phyloP scores from a whole-genome alignment of 2,888 invertebrate species.

The Unio pictorum region DNA sequence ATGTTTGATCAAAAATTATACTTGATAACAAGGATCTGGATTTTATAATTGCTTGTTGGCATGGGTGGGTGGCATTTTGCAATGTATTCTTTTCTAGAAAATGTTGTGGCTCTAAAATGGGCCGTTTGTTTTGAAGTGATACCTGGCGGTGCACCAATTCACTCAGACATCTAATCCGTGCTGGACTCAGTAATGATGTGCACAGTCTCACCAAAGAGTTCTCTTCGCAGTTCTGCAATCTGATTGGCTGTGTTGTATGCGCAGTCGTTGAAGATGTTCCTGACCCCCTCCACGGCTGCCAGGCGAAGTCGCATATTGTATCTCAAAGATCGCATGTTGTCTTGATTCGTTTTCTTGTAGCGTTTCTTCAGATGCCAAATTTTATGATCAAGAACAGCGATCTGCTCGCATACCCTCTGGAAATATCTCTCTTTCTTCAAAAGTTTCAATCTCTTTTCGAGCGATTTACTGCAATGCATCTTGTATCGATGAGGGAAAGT shows the following conservation, averaged over 20 bases:
- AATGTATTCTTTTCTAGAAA: no score
- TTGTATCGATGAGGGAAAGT: no score
- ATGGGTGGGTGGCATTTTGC: no score
- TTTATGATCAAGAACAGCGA: conserved; percentile 46
- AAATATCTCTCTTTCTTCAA: conserved; percentile 17
- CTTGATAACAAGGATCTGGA: no score
- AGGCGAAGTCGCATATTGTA: conserved; percentile 55
- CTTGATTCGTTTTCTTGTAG: conserved; percentile 46
- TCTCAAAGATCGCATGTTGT: conserved; percentile 47
- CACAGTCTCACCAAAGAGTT: conserved; percentile 21
- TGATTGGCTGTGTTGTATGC: conserved; percentile 44
- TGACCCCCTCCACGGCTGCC: conserved; percentile 45
- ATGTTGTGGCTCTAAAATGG: no score
- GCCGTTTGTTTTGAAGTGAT: no score
- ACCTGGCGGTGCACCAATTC: no score
- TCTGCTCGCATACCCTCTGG: conserved; percentile 51
- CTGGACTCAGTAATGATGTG: conserved; percentile 3
- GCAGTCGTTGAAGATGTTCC: conserved; percentile 45
- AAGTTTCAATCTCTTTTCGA: neutral
- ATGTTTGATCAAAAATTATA: no score
- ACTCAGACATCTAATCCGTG: no score
- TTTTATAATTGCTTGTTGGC: no score
- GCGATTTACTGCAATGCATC: no score
- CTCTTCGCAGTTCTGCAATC: conserved; percentile 1
- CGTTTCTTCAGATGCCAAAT: conserved; percentile 38